Evolutionary conservation across 2,113 vertebrate species (phyloP), one percentile per base, ranked within the genome.

Genomic region (Podiceps cristatus): DNA sequence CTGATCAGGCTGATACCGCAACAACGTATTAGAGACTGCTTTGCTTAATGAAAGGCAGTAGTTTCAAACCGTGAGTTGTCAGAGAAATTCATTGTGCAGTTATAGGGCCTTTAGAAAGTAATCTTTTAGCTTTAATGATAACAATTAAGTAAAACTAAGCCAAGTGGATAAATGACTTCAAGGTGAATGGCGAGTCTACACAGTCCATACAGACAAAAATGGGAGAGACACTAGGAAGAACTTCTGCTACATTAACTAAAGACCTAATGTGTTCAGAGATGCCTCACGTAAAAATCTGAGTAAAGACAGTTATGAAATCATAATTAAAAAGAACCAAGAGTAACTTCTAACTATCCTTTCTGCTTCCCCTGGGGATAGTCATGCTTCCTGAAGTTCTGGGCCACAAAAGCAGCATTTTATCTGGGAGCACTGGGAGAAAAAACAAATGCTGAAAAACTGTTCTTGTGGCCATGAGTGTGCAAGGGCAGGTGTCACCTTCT

Each of bases 41-140:
- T 89, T 74, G 74, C 76, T 69, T 92, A 66, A 86, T 73, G 53
- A 90, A 69, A 90, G 45, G 53, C 37, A 67, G 74, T 83, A 20
- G 67, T 93, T 97, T 66, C 45, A 56, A 89, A 91, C 37, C 1
- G 0, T 18, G 45, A 73, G 15, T 72, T 93, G 85, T 83, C 90
- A 47, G 40, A 62, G 40, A 73, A 85, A 94, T 88, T 74, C 92
- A 90, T 69, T 80, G 52, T 75, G 68, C 24, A 33, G 60, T 75
- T 91, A 37, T 29, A 72, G 52, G 50, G 35, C 58, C 15, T 87
- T 71, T 80, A 47, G 89, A 72, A 96, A 72, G 76, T 56, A 68
- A 59, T 95, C 42, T 60, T 79, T 82, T 23, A 62, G 59, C n/a
- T 87, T 47, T 91, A 93, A 83, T 85, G 66, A 86, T 84, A 76